These are phyloP conservation scores for Protaetia brevitarsis DNA, from an alignment of 1,140 invertebrate species.

Conservation along the genomic window DNA sequence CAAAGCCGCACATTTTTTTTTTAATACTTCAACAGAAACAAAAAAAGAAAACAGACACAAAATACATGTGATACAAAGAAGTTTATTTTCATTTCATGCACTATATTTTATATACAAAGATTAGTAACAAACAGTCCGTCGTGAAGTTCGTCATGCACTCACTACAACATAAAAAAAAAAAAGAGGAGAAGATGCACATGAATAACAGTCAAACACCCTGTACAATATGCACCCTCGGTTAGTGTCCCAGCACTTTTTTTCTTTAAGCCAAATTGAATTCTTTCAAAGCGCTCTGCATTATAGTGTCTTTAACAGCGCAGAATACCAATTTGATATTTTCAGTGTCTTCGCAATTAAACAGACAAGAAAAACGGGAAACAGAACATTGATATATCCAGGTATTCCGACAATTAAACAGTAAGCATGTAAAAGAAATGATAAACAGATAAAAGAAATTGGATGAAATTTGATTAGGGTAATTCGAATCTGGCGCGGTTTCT, in stretches of 20 bases:
- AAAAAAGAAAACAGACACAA: not conserved
- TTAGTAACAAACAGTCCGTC: no score
- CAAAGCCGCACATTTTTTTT: no score
- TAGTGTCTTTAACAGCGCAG: slow-evolving; percentile 99
- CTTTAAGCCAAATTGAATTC: slow-evolving; percentile 90
- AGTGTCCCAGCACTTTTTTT: not conserved
- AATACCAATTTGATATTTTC: slow-evolving; percentile 99
- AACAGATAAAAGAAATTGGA: no score
- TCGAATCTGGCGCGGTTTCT: no score
- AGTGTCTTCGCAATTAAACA: slow-evolving; percentile 69
- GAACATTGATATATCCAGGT: not conserved
- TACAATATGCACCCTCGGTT: not conserved
- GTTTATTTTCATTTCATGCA: slow-evolving; percentile 13
- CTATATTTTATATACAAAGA: not conserved
- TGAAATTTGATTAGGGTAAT: no score
- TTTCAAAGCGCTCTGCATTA: slow-evolving; percentile 97
- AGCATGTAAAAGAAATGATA: slow-evolving; percentile 15
- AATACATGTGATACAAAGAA: not conserved
- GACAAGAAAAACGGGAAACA: not conserved
- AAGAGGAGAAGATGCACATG: no score
- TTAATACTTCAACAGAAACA: not conserved
- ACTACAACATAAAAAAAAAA: not conserved
- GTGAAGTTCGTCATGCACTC: slow-evolving; percentile 6
- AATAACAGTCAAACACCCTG: no score
- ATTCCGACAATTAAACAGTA: slow-evolving; percentile 6